Conservation (phyloP, 2,888 invertebrate species). For the Patella ulyssiponensis region DNA sequence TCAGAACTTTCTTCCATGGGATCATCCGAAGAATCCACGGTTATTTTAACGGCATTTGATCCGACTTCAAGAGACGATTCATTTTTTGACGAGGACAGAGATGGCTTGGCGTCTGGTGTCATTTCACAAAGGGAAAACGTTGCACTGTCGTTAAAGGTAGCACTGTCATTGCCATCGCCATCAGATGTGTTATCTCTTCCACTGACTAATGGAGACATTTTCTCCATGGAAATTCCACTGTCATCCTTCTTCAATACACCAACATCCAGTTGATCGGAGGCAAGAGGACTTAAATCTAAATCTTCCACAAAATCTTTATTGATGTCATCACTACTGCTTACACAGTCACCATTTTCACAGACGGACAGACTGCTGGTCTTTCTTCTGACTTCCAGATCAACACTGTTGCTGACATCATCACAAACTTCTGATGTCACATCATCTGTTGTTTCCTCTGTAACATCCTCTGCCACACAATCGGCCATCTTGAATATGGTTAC, state of each 20-base stretch:
- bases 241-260: constrained; percentile 63
- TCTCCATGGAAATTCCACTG: constrained; percentile 66
- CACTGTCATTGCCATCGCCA: constrained; percentile 47
- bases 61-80: constrained; percentile 22
- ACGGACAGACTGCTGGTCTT: too few species aligned
- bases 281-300: constrained; percentile 10
- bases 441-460: too few species aligned
- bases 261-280: constrained; percentile 19
- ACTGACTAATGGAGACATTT: constrained; percentile 45
- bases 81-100: constrained; percentile 24
- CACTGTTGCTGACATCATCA: too few species aligned
- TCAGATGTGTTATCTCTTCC: constrained; percentile 44
- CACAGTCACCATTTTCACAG: too few species aligned
- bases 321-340: background rate
- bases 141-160: constrained; percentile 42
- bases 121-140: constrained; percentile 39
- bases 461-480: too few species aligned
- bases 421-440: too few species aligned
- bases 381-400: too few species aligned
- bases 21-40: constrained; percentile 24
- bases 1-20: constrained; percentile 25
- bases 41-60: background rate
- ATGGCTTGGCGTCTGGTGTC: constrained; percentile 35
- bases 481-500: too few species aligned
- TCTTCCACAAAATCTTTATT: background rate